These are phyloP conservation scores for Magallana gigas DNA, from an alignment of 1,140 invertebrate species.

Conservation along the genomic window DNA sequence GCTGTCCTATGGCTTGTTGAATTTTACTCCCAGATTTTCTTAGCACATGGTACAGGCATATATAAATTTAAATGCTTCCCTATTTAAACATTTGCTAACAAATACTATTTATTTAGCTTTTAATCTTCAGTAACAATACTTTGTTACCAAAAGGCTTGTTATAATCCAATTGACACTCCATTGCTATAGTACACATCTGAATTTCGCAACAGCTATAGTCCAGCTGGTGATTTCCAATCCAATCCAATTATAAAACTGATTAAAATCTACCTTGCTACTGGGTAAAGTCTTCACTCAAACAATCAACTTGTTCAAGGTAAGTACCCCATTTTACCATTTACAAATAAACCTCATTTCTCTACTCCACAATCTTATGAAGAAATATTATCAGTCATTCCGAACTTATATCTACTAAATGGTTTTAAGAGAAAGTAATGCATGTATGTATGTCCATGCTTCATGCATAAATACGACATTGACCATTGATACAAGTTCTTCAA, in stretches of 20 bases:
- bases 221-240: background rate
- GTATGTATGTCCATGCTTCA: too few relatives aligned
- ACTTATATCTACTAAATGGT: too few relatives aligned
- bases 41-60: background rate
- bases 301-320: background rate
- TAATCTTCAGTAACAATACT: background rate
- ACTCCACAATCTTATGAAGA: too few relatives aligned
- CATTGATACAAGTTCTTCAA: too few relatives aligned
- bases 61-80: background rate
- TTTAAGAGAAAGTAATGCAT: too few relatives aligned
- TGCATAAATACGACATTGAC: too few relatives aligned
- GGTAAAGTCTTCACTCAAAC: background rate
- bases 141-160: background rate
- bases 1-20: too few relatives aligned
- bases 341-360: too few relatives aligned
- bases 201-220: background rate
- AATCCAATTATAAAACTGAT: slow-evolving; percentile 26
- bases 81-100: slow-evolving; percentile 3
- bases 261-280: background rate
- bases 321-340: background rate
- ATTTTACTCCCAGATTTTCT: background rate
- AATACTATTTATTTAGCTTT: slow-evolving; percentile 22
- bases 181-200: background rate
- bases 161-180: slow-evolving; percentile 25
- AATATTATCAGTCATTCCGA: too few relatives aligned